Evolutionary conservation across 2,888 invertebrate genomes (phyloP).

Genomic region (Leptinotarsa juncta): DNA sequence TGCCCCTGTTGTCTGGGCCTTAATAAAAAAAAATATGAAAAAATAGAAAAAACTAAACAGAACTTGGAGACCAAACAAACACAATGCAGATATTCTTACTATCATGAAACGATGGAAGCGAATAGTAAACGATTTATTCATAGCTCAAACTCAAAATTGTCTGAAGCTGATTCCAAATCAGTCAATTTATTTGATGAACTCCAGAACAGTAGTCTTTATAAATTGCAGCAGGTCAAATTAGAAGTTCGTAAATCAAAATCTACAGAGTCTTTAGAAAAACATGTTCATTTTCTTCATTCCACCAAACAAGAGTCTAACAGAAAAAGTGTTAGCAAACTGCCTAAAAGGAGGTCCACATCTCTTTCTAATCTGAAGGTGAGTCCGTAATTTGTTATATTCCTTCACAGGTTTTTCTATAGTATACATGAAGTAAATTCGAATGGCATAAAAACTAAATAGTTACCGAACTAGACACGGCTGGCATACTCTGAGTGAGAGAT

Average conservation of each 20-base stretch:
- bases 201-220: slow-evolving; percentile 34
- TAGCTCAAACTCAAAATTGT: slow-evolving; percentile 20
- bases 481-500: no score
- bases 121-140: background rate
- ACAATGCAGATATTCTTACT: background rate
- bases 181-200: slow-evolving; percentile 40
- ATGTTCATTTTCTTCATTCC: background rate
- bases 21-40: background rate
- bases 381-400: background rate
- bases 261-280: slow-evolving; percentile 37
- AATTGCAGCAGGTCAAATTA: slow-evolving; percentile 35
- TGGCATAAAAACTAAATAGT: no score
- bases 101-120: background rate
- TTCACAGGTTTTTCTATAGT: no score
- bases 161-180: slow-evolving; percentile 38
- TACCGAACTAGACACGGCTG: no score
- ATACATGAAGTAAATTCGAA: no score
- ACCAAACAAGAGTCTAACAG: background rate
- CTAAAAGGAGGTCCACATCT: slow-evolving; percentile 5
- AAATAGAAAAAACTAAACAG: background rate
- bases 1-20: background rate
- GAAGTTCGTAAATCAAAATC: slow-evolving; percentile 41
- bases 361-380: slow-evolving; percentile 1
- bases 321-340: background rate
- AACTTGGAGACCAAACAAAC: background rate